phyloP scores from a whole-genome alignment of 2,113 vertebrate genomes.

The Trichomycterus rosablanca region DNA sequence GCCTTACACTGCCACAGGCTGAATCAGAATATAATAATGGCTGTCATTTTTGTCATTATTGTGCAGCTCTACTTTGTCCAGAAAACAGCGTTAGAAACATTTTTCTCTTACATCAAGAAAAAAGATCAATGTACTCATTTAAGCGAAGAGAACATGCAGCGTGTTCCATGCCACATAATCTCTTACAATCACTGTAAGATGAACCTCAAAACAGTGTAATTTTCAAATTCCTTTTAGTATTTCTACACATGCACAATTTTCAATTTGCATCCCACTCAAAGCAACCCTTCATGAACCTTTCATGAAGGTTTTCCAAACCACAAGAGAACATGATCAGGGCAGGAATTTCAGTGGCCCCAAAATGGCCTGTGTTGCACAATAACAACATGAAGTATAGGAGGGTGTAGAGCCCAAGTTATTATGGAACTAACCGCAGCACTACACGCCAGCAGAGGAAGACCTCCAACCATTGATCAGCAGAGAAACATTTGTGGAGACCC shows the following conservation, averaged over 20 bases:
- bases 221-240: constrained; percentile 14
- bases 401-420: constrained; percentile 34
- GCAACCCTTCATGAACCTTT: constrained; percentile 17
- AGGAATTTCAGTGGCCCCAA: constrained; percentile 32
- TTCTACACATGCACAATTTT: neutral
- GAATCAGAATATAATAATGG: too few relatives aligned
- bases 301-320: constrained; percentile 40
- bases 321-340: constrained; percentile 37
- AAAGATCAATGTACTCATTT: neutral
- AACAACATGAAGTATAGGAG: constrained; percentile 40
- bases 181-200: constrained; percentile 3
- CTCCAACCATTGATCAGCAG: constrained; percentile 40
- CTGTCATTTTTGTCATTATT: too few relatives aligned
- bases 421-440: constrained; percentile 36
- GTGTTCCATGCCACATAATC: neutral
- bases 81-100: too few relatives aligned
- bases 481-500: constrained; percentile 35
- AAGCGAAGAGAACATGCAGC: neutral
- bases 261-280: constrained; percentile 8
- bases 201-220: constrained; percentile 14
- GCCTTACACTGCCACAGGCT: too few relatives aligned
- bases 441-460: constrained; percentile 33
- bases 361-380: constrained; percentile 30
- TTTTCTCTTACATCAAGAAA: too few relatives aligned
- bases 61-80: too few relatives aligned